phyloP scores from a whole-genome alignment of 2,888 invertebrate genomes.

The Nebria salina region DNA sequence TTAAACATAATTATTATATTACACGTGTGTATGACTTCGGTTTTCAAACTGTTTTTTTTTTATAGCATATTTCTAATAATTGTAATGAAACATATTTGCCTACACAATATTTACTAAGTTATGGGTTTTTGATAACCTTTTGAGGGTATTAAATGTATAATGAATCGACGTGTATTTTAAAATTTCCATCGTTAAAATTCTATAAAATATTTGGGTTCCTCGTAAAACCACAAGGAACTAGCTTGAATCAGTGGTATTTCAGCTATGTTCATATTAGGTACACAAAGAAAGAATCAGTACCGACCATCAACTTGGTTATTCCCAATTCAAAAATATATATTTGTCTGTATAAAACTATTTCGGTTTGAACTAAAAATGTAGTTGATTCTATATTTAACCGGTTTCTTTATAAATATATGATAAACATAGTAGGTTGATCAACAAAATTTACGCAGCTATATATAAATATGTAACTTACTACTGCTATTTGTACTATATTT shows the following conservation, averaged over 20 bases:
- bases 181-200: slow-evolving; percentile 38
- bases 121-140: slow-evolving; percentile 54
- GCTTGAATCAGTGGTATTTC: slow-evolving; percentile 16
- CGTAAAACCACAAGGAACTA: slow-evolving; percentile 24
- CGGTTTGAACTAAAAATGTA: background rate
- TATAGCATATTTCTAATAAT: background rate
- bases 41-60: background rate
- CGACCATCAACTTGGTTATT: slow-evolving; percentile 29
- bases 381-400: background rate
- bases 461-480: background rate
- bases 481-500: background rate
- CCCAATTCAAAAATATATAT: slow-evolving; percentile 7
- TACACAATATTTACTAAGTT: slow-evolving; percentile 63
- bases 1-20: background rate
- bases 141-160: background rate
- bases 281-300: slow-evolving; percentile 11
- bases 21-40: background rate
- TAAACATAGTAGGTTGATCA: background rate
- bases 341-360: background rate
- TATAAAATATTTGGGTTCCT: slow-evolving; percentile 29
- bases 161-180: slow-evolving; percentile 6
- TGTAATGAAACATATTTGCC: slow-evolving; percentile 57
- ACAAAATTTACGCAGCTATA: background rate
- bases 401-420: slow-evolving; percentile 1
- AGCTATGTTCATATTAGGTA: slow-evolving; percentile 20